A percentile compares a stretch with the other conserved stretches of the same genome.
phyloP scores from a whole-genome alignment of 2,888 invertebrate genomes.

The Eupeodes luniger region DNA sequence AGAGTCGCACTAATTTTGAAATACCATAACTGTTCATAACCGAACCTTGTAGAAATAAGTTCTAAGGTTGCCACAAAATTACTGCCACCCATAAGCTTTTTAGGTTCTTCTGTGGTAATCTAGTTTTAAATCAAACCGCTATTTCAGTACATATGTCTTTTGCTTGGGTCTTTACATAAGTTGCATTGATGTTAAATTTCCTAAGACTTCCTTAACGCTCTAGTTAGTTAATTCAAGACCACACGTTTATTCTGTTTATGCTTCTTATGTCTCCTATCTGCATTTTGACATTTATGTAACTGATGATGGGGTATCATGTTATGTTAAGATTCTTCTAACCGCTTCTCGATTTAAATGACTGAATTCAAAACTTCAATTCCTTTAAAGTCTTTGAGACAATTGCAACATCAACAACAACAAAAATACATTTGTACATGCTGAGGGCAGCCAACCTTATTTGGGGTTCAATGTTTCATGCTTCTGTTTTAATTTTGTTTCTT shows the following conservation, averaged over 20 bases:
- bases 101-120: background rate
- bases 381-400: constrained; percentile 51
- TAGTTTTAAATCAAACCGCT: constrained; percentile 3
- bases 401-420: constrained; percentile 34
- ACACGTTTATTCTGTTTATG: background rate
- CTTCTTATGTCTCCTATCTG: too few species aligned
- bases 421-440: background rate
- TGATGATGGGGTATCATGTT: background rate
- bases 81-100: background rate
- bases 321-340: constrained; percentile 34
- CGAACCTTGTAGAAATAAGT: background rate
- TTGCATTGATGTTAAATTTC: background rate
- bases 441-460: constrained; percentile 15
- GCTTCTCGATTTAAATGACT: constrained; percentile 64
- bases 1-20: constrained; percentile 4
- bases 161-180: background rate
- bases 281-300: constrained; percentile 14
- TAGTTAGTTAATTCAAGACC: constrained; percentile 20
- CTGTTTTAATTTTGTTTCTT: background rate
- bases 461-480: constrained; percentile 33
- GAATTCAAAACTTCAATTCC: constrained; percentile 56
- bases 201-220: constrained; percentile 25
- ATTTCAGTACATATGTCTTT: constrained; percentile 16
- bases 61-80: background rate
- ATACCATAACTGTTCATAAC: background rate